Evolutionary conservation across 2,797 vertebrate species (phyloP).

Genomic region (Columba guinea): DNA sequence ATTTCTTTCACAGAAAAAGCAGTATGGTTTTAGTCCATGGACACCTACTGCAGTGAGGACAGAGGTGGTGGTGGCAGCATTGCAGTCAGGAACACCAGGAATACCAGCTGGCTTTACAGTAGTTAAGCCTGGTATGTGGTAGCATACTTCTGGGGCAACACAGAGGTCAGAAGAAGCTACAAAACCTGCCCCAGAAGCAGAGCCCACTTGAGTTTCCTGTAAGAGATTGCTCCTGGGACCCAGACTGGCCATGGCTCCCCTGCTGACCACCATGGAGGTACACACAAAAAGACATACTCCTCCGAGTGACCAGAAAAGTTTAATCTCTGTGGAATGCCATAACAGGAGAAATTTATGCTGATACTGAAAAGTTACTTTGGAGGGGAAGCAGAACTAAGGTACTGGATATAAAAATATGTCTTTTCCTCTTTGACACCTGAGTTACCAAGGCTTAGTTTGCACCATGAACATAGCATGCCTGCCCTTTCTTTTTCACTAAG

Average conservation of each 20-base stretch:
- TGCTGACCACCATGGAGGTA: not conserved
- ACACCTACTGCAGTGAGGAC: not conserved
- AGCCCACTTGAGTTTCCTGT: not conserved
- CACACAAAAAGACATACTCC: not conserved
- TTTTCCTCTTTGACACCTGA: not conserved
- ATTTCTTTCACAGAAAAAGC: not conserved
- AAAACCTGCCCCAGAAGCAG: not conserved
- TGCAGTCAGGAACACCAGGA: not conserved
- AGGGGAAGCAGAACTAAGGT: not conserved
- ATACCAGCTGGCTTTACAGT: not conserved
- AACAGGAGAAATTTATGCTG: not conserved
- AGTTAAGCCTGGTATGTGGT: not conserved
- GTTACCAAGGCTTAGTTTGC: not conserved
- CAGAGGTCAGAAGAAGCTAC: not conserved
- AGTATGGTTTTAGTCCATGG: accelerated
- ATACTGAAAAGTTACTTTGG: not conserved
- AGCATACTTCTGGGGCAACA: not conserved
- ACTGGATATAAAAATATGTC: not conserved
- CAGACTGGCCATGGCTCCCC: not conserved
- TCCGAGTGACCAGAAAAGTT: not conserved
- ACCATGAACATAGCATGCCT: not conserved
- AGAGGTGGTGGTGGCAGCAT: not conserved
- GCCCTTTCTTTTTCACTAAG: not conserved
- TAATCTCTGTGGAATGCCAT: not conserved
- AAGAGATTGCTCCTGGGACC: not conserved